A percentile compares a stretch with the other conserved stretches of the same genome.
These are phyloP conservation scores for Drosophila azteca DNA, from an alignment of 1,140 invertebrate species.

Conservation along the genomic window DNA sequence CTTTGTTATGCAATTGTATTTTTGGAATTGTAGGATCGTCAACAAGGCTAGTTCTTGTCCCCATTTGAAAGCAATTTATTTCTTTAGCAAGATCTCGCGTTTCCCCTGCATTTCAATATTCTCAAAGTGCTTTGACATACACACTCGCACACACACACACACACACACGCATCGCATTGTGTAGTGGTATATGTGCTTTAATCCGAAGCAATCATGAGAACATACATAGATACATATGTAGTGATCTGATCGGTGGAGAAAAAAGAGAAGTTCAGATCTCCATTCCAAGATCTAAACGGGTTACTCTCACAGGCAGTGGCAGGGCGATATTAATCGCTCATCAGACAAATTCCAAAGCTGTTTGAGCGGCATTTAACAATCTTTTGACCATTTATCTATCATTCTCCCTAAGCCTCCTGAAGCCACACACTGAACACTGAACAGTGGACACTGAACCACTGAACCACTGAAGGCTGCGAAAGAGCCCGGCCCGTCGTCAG, in stretches of 20 bases:
- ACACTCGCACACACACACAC: conserved; percentile 15
- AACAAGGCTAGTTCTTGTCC: no score
- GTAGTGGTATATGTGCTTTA: conserved; percentile 15
- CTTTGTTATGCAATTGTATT: no score
- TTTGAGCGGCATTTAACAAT: conserved; percentile 78
- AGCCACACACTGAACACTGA: conserved; percentile 15
- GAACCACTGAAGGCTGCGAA: background rate
- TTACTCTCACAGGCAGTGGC: conserved; percentile 48
- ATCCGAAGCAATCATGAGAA: conserved; percentile 34
- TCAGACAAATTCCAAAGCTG: conserved; percentile 75
- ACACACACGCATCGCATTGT: conserved; percentile 32
- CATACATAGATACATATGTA: conserved; percentile 28
- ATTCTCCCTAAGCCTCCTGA: conserved; percentile 12
- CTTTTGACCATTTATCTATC: conserved; percentile 67
- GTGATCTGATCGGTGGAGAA: no score
- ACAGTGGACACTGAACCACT: conserved; percentile 7
- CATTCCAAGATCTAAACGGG: conserved; percentile 46
- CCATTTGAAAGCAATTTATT: no score
- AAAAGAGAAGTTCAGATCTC: conserved; percentile 16
- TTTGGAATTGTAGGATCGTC: no score
- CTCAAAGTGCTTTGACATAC: conserved; percentile 20
- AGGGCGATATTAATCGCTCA: conserved; percentile 71
- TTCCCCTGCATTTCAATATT: no score
- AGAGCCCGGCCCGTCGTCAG: conserved; percentile 42
- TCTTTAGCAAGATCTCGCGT: no score